These are phyloP conservation scores for Drosophila atripex DNA, from an alignment of 2,888 invertebrate genomes.

Conservation along the genomic window DNA sequence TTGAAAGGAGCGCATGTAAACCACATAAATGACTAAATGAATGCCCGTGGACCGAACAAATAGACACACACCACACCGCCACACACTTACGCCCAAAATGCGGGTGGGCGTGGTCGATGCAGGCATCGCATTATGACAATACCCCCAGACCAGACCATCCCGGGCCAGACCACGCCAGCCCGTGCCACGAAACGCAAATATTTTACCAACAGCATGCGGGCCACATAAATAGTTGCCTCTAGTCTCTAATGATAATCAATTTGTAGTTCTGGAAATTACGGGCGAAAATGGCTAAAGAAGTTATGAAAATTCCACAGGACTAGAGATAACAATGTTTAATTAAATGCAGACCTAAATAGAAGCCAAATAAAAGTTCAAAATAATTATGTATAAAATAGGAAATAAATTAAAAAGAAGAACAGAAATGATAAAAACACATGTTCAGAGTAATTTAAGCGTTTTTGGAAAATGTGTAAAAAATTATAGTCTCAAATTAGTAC, in stretches of 20 bases:
- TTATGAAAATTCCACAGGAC: slow-evolving; percentile 12
- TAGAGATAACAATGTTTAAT: slow-evolving; percentile 9
- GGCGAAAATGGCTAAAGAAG: slow-evolving; percentile 3
- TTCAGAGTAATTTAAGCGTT: too few relatives aligned
- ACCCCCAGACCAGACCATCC: slow-evolving; percentile 7
- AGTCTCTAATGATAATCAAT: slow-evolving; percentile 45
- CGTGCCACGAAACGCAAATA: slow-evolving; percentile 29
- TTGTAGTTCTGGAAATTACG: slow-evolving; percentile 34
- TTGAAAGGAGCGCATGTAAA: slow-evolving; percentile 16
- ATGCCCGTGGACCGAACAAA: slow-evolving; percentile 39
- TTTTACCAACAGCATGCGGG: slow-evolving; percentile 33
- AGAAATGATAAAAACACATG: not conserved
- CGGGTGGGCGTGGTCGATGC: slow-evolving; percentile 28
- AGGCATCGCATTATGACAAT: slow-evolving; percentile 47
- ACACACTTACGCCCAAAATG: slow-evolving; percentile 15
- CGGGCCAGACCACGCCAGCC: not conserved
- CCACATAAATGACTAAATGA: slow-evolving; percentile 56
- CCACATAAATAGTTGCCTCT: slow-evolving; percentile 17
- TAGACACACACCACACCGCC: not conserved
- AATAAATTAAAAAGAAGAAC: not conserved
- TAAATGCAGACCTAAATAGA: not conserved
- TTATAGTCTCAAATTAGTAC: too few relatives aligned
- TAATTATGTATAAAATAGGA: not conserved
- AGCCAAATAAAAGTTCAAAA: not conserved
- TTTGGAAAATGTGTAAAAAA: too few relatives aligned